Percentiles rank a stretch among this genome's conserved stretches.
phyloP scores from a whole-genome alignment of 2,797 vertebrate genomes.

The Catharus ustulatus region DNA sequence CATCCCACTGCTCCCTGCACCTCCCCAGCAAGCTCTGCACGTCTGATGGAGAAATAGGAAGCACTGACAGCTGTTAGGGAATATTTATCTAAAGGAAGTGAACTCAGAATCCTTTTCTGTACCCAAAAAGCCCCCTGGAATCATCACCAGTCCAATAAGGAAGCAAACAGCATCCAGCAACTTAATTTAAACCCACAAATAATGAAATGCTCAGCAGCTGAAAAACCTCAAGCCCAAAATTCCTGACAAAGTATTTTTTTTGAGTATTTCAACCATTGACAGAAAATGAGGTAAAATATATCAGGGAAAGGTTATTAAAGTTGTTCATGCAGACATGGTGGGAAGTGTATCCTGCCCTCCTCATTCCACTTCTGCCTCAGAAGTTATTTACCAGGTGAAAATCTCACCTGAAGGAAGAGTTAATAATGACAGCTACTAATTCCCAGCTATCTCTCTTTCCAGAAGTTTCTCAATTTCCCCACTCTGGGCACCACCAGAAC shows the following conservation, averaged over 20 bases:
- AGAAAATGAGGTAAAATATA: neutral
- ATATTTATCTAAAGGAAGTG: neutral
- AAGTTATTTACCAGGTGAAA: neutral
- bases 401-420: neutral
- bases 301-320: neutral
- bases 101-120: neutral
- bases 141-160: neutral
- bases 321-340: neutral
- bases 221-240: neutral
- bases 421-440: neutral
- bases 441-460: neutral
- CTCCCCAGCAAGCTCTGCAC: neutral
- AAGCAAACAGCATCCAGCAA: neutral
- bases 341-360: neutral
- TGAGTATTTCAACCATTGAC: neutral
- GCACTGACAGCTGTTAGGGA: neutral
- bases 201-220: neutral
- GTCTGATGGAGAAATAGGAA: accelerated
- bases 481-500: neutral
- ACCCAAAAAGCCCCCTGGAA: neutral
- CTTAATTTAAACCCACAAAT: neutral
- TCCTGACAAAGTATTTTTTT: neutral
- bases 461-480: neutral
- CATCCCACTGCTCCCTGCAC: neutral
- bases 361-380: neutral